These are phyloP conservation scores for Microcebus tavaratra DNA, from an alignment of 2,113 vertebrate genomes.

Conservation along the genomic window DNA sequence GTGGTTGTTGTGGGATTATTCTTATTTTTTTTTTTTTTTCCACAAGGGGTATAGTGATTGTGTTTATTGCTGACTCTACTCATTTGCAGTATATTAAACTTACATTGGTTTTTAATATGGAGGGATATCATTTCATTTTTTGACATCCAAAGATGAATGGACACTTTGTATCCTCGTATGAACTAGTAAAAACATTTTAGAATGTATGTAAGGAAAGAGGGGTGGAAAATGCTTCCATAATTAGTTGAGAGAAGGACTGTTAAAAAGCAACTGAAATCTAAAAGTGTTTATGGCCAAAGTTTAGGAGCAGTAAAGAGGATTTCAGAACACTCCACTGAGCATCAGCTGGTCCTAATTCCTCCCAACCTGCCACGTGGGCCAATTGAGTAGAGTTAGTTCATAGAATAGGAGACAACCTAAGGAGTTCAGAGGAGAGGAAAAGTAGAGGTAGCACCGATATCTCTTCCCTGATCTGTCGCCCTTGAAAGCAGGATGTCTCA, in stretches of 20 bases:
- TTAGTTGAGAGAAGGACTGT: background rate
- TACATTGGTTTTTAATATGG: background rate
- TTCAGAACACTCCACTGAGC: background rate
- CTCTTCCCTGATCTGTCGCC: background rate
- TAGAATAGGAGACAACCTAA: background rate
- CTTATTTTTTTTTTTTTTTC: background rate
- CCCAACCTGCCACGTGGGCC: background rate
- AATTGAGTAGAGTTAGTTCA: background rate
- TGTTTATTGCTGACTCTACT: background rate
- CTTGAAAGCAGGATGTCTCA: background rate
- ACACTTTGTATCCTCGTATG: background rate
- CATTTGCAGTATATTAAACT: background rate
- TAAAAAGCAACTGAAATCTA: background rate
- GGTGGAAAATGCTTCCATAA: background rate
- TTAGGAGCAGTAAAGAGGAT: background rate
- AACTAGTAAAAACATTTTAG: slow-evolving; percentile 1
- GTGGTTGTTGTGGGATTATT: background rate
- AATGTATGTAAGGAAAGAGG: background rate
- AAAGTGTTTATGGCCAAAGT: background rate
- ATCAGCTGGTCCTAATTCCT: background rate
- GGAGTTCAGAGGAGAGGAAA: background rate
- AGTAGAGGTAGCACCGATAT: background rate
- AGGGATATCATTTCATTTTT: slow-evolving; percentile 15
- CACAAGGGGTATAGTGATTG: background rate
- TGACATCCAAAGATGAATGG: background rate